These are phyloP conservation scores for Oryzias dopingdopingensis DNA, from an alignment of 2,797 vertebrate genomes.

Conservation along the genomic window DNA sequence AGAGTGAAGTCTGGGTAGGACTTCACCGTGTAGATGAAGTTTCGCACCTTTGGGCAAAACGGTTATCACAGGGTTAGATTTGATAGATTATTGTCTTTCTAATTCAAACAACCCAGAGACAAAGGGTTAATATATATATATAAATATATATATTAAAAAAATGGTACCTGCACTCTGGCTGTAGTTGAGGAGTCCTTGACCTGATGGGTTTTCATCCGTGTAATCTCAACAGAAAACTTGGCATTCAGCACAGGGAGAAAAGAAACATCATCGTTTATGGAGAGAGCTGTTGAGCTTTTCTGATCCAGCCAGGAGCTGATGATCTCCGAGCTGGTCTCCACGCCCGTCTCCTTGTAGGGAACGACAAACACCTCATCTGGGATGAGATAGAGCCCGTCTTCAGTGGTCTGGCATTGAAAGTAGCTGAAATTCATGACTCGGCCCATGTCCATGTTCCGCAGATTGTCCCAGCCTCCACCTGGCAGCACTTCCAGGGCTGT, in stretches of 20 bases:
- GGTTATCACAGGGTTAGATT: neutral
- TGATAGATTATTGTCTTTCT: neutral
- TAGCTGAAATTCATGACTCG: slow-evolving; percentile 85
- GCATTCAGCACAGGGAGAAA: slow-evolving; percentile 76
- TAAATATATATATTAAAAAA: neutral
- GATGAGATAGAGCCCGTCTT: slow-evolving; percentile 85
- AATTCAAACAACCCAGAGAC: neutral
- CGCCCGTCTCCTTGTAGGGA: slow-evolving; percentile 82
- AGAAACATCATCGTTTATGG: slow-evolving; percentile 83
- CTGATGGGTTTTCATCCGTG: slow-evolving; percentile 85
- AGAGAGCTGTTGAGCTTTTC: slow-evolving; percentile 76
- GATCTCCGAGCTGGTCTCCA: slow-evolving; percentile 88
- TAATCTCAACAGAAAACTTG: slow-evolving; percentile 84
- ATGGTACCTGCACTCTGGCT: slow-evolving; percentile 81
- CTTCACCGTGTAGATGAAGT: slow-evolving; percentile 85
- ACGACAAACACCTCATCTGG: slow-evolving; percentile 88
- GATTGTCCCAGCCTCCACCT: slow-evolving; percentile 92
- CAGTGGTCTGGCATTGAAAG: slow-evolving; percentile 83
- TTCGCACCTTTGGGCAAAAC: slow-evolving; percentile 74
- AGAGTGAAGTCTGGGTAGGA: slow-evolving; percentile 76
- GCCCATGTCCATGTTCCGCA: slow-evolving; percentile 88
- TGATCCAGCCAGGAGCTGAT: slow-evolving; percentile 85
- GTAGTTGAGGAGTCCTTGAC: slow-evolving; percentile 80
- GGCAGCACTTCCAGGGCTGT: slow-evolving; percentile 86
- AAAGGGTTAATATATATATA: too few relatives aligned